Evolutionary conservation across 2,797 vertebrate species (phyloP).

Genomic region (Scolopax rusticola): DNA sequence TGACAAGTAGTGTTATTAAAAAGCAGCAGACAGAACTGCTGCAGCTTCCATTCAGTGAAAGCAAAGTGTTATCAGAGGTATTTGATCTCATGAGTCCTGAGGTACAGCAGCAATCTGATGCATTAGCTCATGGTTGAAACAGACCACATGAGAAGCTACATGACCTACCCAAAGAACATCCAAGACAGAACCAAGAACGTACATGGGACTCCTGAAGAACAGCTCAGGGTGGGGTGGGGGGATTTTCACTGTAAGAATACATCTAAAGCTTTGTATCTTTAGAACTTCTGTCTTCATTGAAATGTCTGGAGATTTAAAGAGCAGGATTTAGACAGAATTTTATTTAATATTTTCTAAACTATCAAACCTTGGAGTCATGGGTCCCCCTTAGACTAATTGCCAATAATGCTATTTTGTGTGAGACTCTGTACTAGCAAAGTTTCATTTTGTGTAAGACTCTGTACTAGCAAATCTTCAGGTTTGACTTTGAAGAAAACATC

Average conservation of each 20-base stretch:
- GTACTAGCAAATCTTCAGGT: neutral
- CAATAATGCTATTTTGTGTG: neutral
- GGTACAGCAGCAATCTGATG: neutral
- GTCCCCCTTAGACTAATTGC: neutral
- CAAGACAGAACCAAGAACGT: neutral
- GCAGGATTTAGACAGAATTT: neutral
- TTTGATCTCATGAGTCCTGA: neutral
- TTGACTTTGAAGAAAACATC: neutral
- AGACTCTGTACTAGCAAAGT: neutral
- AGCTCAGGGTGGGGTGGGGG: neutral
- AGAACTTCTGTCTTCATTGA: neutral
- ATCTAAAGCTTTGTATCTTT: neutral
- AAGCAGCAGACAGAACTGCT: neutral
- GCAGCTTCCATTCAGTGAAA: neutral
- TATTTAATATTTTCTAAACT: neutral
- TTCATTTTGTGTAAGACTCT: neutral
- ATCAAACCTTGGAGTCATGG: neutral
- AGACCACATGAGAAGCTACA: neutral
- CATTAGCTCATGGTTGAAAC: neutral
- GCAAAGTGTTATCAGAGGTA: neutral
- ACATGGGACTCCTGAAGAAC: neutral
- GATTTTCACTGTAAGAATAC: neutral
- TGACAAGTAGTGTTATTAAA: neutral
- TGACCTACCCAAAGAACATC: neutral
- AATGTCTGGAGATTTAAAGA: neutral